Base-by-base conservation (phyloP, 2,888 invertebrate genomes). In the Formica aserva region DNA sequence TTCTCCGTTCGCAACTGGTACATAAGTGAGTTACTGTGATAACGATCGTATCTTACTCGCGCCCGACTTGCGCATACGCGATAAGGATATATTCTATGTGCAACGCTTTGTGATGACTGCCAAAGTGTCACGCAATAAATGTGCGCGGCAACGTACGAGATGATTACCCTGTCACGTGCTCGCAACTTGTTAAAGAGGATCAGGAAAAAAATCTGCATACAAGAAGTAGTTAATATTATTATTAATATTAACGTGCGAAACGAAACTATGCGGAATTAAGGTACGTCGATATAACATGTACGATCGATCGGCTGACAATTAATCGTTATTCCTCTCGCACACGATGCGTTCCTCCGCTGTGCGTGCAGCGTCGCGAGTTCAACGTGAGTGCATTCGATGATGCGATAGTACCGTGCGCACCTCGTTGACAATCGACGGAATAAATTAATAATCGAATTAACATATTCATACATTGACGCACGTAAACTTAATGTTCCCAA, bases 1-100 rank as follows among this genome's bases (percentile, higher is more conserved):
- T 29, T n/a, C 55, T 55, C 74, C n/a, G 5, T 55, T 55, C n/a
- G 22, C 35, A 69, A 26, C 26, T 41, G n/a, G 9, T 22, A 22
- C 65, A 26, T 45, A 72, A 77, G 72, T 72, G 74, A 77, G 29
- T 77, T 77, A 15, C 29, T 3, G 72, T 15, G 77, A 77, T 77
- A 77, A 77, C 55, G 29, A 77, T 72, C 72, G 55, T 55, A 55
- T 26, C 71, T 52, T n/a, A n/a, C 29, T 45, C 35, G 66, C 22
- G 48, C 29, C n/a, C 48, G 35, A 6, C 52, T 45, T 32, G 67
- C 26, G 69, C 52, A 9, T 35, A 32, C 35, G 75, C 22, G 66
- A 75, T 35, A 71, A 71, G 29, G 77, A 26, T 52, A 22, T 63
- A 72, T 77, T 38, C 38, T n/a, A 55, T 5, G 35, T 35, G 52